phyloP scores from a whole-genome alignment of 2,797 vertebrate genomes.

The Acridotheres tristis region DNA sequence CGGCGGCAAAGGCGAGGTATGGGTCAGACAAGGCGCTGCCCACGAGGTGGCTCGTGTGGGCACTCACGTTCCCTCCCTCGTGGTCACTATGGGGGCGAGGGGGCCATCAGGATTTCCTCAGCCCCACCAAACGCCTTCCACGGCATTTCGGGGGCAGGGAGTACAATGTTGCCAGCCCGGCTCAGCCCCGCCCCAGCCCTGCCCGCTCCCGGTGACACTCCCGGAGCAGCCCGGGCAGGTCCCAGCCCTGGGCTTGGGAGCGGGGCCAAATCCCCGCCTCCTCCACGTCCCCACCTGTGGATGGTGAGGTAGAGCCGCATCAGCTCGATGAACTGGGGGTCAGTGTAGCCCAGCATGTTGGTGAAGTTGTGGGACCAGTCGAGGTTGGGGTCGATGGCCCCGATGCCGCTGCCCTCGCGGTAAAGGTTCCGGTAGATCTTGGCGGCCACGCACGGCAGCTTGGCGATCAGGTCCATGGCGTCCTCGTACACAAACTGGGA shows the following conservation, averaged over 20 bases:
- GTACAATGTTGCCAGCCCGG: rapidly evolving
- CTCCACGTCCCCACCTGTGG: slow-evolving; percentile 83
- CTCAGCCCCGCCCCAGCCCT: background rate
- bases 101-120: background rate
- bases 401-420: slow-evolving; percentile 95
- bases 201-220: rapidly evolving
- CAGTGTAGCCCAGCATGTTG: slow-evolving; percentile 96
- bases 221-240: rapidly evolving
- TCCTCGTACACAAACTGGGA: slow-evolving; percentile 90
- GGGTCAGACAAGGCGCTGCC: slow-evolving; percentile 96
- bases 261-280: rapidly evolving
- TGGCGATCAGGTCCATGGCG: slow-evolving; percentile 97
- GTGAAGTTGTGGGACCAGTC: slow-evolving; percentile 98
- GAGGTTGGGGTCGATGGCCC: slow-evolving; percentile 92
- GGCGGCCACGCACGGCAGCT: slow-evolving; percentile 94
- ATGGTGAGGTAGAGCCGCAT: slow-evolving; percentile 99
- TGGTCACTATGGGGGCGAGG: slow-evolving; percentile 85
- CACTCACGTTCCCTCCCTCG: slow-evolving; percentile 94
- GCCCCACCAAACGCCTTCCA: rapidly evolving
- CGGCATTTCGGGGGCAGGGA: rapidly evolving
- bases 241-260: background rate
- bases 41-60: slow-evolving; percentile 94
- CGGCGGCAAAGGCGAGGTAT: slow-evolving; percentile 94
- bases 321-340: slow-evolving; percentile 91
- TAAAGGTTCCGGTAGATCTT: slow-evolving; percentile 98